Evolutionary conservation across 2,797 vertebrate genomes (phyloP), one percentile per base, ranked within the genome.

Genomic region (Molossus molossus): DNA sequence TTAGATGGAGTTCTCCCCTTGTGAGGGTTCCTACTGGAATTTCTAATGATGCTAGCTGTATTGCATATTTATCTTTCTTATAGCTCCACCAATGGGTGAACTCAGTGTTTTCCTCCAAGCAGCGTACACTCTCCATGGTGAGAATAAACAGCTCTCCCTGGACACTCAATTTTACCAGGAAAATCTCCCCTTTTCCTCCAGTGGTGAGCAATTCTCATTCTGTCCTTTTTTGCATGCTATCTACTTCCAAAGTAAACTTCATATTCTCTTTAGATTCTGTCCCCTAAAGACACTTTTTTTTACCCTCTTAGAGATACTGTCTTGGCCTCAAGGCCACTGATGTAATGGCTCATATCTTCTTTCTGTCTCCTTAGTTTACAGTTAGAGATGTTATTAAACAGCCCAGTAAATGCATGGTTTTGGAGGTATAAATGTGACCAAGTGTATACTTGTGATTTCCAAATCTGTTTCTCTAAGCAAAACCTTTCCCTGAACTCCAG

Each of bases 361-460:
- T 75, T 69, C 21, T 86, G 12, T 92, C 55, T 94, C 72, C 70
- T 89, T 27, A 15, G 62, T 72, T 87, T 57, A 65, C 60, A 93
- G 33, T 70, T 91, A 17, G 48, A 81, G 60, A 88, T 84, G n/a
- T 58, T 70, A 58, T 29, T 90, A 18, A 70, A n/a, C 11, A 65
- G 4, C 14, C 4, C 7, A 86, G 21, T 90, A 60, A 70, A 90
- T 67, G 65, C 12, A 11, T 40, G 20, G 27, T 64, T 90, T 76
- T 20, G 10, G 70, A 84, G 81, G 17, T 57, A 62, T 40, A 92
- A 53, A 17, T 75, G 81, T 90, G 21, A 9, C 9, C 17, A 60
- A 33, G 5, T 33, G 17, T 85, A 40, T 7, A 29, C 40, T 83
- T 70, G 87, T 73, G 15, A 88, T 81, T n/a, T 72, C 5, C 40